Evolutionary conservation across 2,797 vertebrate species (phyloP), one percentile per base, ranked within the genome.

Genomic region (Orestias chungarensis): DNA sequence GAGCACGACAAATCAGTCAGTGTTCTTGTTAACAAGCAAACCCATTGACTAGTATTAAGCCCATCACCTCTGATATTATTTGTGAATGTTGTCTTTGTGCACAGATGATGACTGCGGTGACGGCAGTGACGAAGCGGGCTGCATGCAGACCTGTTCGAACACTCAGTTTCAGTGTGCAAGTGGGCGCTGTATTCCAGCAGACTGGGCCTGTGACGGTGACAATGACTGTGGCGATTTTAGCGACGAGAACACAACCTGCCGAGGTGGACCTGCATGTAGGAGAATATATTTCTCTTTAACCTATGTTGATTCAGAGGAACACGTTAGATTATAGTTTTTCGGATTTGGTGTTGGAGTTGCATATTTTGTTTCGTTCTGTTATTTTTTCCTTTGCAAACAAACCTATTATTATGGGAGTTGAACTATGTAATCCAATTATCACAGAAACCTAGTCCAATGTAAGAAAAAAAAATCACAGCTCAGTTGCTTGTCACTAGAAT

Each of bases 191-290:
- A 96, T 99, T 79, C 97, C 97, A 0, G 92, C 93, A 3, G 95
- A 99, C 29, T 99, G 98, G 98, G 94, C 94, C 0, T 99, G 97
- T 49, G 98, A 99, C 62, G 97, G 97, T 0, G 97, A 99, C 88
- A 97, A 99, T 4, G 98, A 99, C 93, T 99, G 98, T 17, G 98
- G 96, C 0, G 98, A 99, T 85, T 97, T 94, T 92, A 99, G 97
- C 64, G 98, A 99, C 42, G 98, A 99, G 91, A 94, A 93, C 85
- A 76, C 86, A 9, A 97, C 96, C 66, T 99, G 97, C 87, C 91
- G 95, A 80, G 96, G 94, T 23, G 89, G 94, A 86, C 95, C 91
- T 11, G 91, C 91, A 38, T 27, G 93, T 95, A 89, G 88, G 91
- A 33, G 38, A 6, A 18, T 4, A 20, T 17, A 1, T n/a, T 59